These are phyloP conservation scores for Bovichtus variegatus DNA, from an alignment of 2,797 vertebrate species.

Conservation along the genomic window DNA sequence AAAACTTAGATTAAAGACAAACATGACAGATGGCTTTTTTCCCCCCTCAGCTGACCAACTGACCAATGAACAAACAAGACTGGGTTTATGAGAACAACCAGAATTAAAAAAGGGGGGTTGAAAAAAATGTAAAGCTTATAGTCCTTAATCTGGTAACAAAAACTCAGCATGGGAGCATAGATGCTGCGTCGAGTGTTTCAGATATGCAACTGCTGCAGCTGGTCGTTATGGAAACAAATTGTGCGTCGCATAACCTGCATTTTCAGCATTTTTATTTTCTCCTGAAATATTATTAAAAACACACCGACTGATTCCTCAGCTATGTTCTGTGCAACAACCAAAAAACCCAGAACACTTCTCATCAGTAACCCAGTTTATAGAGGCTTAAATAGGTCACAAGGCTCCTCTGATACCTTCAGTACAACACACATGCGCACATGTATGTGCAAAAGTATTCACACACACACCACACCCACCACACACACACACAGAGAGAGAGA, in stretches of 20 bases:
- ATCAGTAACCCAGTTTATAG: slow-evolving; percentile 41
- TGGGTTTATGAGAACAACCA: background rate
- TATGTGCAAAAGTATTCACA: background rate
- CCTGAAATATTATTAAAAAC: slow-evolving; percentile 14
- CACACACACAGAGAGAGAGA: slow-evolving; percentile 7
- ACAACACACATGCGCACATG: slow-evolving; percentile 1
- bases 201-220: background rate
- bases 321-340: slow-evolving; percentile 2
- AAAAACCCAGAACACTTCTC: background rate
- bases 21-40: too few species aligned
- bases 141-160: slow-evolving; percentile 5
- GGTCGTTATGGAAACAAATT: background rate
- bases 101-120: background rate
- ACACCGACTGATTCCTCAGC: slow-evolving; percentile 15
- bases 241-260: background rate
- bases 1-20: background rate
- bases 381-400: slow-evolving; percentile 54
- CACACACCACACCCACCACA: background rate
- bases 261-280: slow-evolving; percentile 14
- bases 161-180: background rate
- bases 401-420: slow-evolving; percentile 33
- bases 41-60: background rate
- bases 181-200: background rate
- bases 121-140: background rate
- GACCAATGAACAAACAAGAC: background rate